Evolutionary conservation across 2,797 vertebrate genomes (phyloP).

Genomic region (Morelia viridis): DNA sequence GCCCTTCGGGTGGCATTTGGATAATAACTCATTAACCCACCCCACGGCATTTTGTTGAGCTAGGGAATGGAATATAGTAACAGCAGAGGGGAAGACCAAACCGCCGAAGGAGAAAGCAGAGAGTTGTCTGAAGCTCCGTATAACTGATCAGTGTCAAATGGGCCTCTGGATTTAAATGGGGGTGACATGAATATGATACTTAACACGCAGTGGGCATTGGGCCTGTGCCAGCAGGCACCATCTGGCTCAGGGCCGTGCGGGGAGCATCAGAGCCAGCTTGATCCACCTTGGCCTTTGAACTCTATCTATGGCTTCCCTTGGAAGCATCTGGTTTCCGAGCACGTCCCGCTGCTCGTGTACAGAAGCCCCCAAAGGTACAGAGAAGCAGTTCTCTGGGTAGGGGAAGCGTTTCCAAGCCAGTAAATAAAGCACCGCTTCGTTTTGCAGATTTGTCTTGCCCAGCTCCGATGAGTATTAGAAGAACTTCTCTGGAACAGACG

Average conservation of each 20-base stretch:
- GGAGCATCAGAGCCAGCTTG: too few species aligned
- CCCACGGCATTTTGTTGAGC: fast-evolving
- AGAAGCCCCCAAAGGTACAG: neutral
- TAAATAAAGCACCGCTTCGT: neutral
- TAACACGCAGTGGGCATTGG: neutral
- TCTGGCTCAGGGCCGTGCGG: too few species aligned
- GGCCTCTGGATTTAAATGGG: neutral
- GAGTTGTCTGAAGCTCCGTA: neutral
- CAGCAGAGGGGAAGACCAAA: neutral
- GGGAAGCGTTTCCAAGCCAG: neutral
- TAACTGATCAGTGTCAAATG: neutral
- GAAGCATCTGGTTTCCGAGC: neutral
- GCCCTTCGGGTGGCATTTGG: neutral
- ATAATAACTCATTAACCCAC: neutral
- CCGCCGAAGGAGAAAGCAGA: too few species aligned
- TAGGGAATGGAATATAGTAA: neutral
- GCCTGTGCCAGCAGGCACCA: too few species aligned
- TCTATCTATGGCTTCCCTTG: neutral
- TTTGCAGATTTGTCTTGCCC: neutral
- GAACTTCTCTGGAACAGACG: neutral
- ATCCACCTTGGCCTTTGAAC: too few species aligned
- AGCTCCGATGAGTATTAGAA: neutral
- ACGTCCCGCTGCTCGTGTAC: neutral
- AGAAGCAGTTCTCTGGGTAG: neutral
- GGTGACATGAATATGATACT: neutral